Evolutionary conservation across 2,888 invertebrate genomes (phyloP).

Genomic region (Athalia rosae): DNA sequence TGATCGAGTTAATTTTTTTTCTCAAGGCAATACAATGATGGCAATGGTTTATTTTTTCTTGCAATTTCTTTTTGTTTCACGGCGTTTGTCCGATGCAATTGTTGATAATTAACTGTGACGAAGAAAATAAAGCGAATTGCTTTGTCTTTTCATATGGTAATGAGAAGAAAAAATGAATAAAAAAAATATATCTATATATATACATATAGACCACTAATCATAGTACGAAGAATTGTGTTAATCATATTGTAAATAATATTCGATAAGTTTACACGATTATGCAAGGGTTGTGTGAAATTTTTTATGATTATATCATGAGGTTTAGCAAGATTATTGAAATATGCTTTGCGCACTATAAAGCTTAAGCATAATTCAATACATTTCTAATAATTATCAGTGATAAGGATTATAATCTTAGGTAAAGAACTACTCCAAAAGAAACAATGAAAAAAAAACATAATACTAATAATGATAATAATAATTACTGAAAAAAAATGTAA

Average conservation of each 20-base stretch:
- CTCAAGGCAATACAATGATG: no score
- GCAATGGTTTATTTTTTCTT: background rate
- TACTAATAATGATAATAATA: background rate
- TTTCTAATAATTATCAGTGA: slow-evolving; percentile 25
- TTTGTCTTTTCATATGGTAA: background rate
- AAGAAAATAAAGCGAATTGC: background rate
- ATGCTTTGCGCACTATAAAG: slow-evolving; percentile 18
- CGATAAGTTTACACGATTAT: background rate
- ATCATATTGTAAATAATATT: slow-evolving; percentile 31
- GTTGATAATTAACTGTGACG: background rate
- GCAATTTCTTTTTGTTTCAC: background rate
- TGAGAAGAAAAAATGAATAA: background rate
- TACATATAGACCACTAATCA: background rate
- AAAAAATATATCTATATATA: background rate
- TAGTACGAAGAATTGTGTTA: background rate
- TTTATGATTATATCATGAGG: slow-evolving; percentile 35
- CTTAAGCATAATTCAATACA: slow-evolving; percentile 39
- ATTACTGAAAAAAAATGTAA: slow-evolving; percentile 1
- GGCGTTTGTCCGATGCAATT: background rate
- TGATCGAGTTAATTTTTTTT: no score
- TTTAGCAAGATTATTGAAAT: slow-evolving; percentile 30
- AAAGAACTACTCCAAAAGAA: slow-evolving; percentile 8
- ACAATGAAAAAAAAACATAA: slow-evolving; percentile 4
- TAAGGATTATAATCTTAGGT: slow-evolving; percentile 14
- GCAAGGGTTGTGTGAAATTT: slow-evolving; percentile 29